These are phyloP conservation scores for Acronicta alni DNA, from an alignment of 2,888 invertebrate genomes.

Conservation along the genomic window DNA sequence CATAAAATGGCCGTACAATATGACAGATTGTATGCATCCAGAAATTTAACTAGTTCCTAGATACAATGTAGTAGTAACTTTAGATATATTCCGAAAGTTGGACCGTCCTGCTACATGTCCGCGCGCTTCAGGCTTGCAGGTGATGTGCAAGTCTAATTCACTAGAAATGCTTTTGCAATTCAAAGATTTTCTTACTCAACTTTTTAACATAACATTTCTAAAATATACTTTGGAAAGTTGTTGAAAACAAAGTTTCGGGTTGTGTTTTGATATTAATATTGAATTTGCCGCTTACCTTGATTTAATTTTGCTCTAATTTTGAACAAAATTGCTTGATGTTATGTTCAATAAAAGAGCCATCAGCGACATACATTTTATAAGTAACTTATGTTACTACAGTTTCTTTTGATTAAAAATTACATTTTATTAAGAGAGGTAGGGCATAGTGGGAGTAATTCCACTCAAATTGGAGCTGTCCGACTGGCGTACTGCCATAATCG, in stretches of 20 bases:
- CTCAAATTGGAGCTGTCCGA: no score
- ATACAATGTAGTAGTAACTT: slow-evolving; percentile 34
- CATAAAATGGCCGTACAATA: no score
- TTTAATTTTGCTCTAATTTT: slow-evolving; percentile 30
- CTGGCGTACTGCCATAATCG: no score
- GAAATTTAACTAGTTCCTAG: slow-evolving; percentile 25
- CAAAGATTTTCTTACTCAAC: slow-evolving; percentile 24
- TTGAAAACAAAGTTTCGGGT: slow-evolving; percentile 39
- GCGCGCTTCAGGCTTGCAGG: slow-evolving; percentile 36
- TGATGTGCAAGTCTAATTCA: neutral
- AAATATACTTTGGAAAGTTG: slow-evolving; percentile 39
- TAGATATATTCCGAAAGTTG: slow-evolving; percentile 65
- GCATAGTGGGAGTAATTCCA: no score
- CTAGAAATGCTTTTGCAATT: neutral
- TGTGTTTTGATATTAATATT: slow-evolving; percentile 45
- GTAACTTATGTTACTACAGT: no score
- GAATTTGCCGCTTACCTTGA: slow-evolving; percentile 23
- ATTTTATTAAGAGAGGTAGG: no score
- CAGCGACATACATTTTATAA: no score
- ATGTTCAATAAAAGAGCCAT: slow-evolving; percentile 21
- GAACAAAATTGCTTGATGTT: slow-evolving; percentile 22
- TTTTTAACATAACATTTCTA: slow-evolving; percentile 36
- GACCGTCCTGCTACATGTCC: slow-evolving; percentile 14
- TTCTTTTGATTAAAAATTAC: no score
- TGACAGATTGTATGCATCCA: no score